These are phyloP conservation scores for Rhinoptilus africanus DNA, from an alignment of 2,113 vertebrate genomes.

Conservation along the genomic window DNA sequence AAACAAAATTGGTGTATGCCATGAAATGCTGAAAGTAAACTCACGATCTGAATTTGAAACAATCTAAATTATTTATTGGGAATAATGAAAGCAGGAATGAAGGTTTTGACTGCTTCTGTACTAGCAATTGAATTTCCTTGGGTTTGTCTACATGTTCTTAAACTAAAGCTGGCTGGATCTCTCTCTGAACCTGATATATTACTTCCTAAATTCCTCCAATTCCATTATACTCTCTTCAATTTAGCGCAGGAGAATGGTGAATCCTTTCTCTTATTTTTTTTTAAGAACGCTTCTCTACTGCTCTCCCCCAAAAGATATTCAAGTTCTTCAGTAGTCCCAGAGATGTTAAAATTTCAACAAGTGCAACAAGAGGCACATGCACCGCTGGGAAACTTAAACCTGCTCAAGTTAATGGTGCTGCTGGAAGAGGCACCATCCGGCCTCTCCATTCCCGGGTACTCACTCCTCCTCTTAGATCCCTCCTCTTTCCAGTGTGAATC, in stretches of 20 bases:
- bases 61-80: conserved; percentile 40
- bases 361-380: neutral
- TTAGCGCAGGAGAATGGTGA: neutral
- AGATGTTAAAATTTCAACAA: neutral
- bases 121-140: neutral
- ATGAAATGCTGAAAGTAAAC: neutral
- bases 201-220: neutral
- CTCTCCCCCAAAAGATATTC: neutral
- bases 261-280: neutral
- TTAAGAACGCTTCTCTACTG: neutral
- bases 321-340: neutral
- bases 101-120: neutral
- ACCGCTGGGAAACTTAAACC: neutral
- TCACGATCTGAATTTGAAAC: neutral
- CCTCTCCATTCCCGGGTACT: neutral
- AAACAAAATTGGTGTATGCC: neutral
- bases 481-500: neutral
- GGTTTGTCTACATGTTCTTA: neutral
- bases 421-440: neutral
- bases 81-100: conserved; percentile 1
- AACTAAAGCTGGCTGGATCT: neutral
- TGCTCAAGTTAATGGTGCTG: neutral
- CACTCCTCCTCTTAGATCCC: neutral
- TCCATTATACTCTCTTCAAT: neutral
- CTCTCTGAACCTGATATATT: neutral